phyloP scores from a whole-genome alignment of 2,888 invertebrate species.

The Nowickia ferox region DNA sequence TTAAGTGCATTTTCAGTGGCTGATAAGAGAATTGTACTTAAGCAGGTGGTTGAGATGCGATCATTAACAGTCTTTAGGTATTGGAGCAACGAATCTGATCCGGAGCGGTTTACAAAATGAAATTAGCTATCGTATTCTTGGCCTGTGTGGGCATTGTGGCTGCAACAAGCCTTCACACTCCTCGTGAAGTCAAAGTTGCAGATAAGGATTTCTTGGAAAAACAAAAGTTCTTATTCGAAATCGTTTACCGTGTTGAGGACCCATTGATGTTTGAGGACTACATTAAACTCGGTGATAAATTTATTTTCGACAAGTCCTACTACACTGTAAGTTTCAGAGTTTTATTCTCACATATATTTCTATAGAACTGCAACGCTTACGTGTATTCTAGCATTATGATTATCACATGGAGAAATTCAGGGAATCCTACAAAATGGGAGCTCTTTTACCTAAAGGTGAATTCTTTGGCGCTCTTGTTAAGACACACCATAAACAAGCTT shows the following conservation, averaged over 20 bases:
- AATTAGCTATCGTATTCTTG: constrained; percentile 74
- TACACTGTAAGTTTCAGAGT: constrained; percentile 66
- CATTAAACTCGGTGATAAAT: constrained; percentile 83
- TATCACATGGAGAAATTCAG: constrained; percentile 74
- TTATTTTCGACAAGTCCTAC: constrained; percentile 80
- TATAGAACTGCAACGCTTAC: neutral
- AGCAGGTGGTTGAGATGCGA: neutral
- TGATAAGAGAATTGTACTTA: constrained; percentile 63
- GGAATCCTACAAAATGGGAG: constrained; percentile 77
- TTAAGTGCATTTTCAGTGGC: constrained; percentile 8
- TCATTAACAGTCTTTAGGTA: constrained; percentile 72
- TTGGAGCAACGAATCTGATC: constrained; percentile 68
- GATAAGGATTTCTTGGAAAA: constrained; percentile 76
- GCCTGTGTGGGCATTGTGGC: constrained; percentile 74
- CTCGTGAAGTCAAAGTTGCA: constrained; percentile 74
- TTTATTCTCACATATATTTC: neutral
- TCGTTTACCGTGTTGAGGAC: constrained; percentile 73
- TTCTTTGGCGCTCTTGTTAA: constrained; percentile 84
- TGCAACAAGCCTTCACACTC: constrained; percentile 69
- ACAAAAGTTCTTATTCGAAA: constrained; percentile 59
- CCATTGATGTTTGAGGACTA: constrained; percentile 75
- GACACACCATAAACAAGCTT: constrained; percentile 84
- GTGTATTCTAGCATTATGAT: constrained; percentile 72
- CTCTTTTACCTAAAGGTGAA: constrained; percentile 84
- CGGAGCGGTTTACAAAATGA: constrained; percentile 74